Evolutionary conservation across 2,888 invertebrate genomes (phyloP).

Genomic region (Zygogramma bicolorata): DNA sequence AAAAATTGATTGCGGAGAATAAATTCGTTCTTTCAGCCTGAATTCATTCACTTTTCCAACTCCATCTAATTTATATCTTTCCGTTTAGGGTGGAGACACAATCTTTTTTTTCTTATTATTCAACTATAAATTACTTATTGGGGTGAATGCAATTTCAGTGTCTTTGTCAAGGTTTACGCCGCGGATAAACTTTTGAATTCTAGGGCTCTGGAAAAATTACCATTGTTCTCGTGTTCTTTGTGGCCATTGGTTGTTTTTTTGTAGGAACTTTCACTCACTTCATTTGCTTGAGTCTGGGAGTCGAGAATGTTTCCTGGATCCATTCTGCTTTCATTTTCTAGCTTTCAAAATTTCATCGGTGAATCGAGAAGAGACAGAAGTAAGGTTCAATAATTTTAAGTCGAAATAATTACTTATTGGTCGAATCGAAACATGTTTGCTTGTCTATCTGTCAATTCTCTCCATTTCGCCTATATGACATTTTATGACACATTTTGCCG

Average conservation of each 20-base stretch:
- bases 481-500: no score
- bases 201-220: not conserved
- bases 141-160: not conserved
- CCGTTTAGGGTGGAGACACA: not conserved
- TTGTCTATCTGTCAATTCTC: no score
- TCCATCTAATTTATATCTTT: conserved; percentile 4
- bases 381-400: no score
- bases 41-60: not conserved
- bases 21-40: not conserved
- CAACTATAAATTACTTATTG: conserved; percentile 1
- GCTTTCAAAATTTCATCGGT: no score
- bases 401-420: no score
- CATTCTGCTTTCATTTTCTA: no score
- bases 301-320: not conserved
- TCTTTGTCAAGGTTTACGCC: not conserved
- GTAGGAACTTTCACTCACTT: not conserved
- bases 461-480: no score
- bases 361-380: no score
- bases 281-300: not conserved
- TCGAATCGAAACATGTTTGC: no score
- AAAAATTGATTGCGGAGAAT: not conserved
- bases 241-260: not conserved
- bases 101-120: not conserved
- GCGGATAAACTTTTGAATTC: not conserved
- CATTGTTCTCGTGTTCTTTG: not conserved